A percentile compares a stretch with the other conserved stretches of the same genome.
phyloP scores from a whole-genome alignment of 1,140 invertebrate genomes.

The Drosophila ficusphila region DNA sequence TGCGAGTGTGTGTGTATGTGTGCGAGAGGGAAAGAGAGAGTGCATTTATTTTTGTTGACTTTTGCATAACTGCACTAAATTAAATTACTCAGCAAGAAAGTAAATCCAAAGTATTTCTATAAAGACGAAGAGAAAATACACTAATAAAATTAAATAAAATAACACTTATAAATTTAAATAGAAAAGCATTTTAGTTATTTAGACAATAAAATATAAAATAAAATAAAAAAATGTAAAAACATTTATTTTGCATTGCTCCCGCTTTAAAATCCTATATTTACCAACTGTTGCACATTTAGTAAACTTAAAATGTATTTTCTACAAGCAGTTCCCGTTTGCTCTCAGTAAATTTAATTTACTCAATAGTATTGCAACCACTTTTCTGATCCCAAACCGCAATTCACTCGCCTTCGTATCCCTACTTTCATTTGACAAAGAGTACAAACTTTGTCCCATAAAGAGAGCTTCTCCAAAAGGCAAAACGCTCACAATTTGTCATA shows the following conservation, averaged over 20 bases:
- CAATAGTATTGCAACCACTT: background rate
- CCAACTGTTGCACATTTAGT: too few species aligned
- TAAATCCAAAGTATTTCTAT: background rate
- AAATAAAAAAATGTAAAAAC: background rate
- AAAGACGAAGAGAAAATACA: slow-evolving; percentile 4
- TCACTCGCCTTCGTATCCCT: background rate
- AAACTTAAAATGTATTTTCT: too few species aligned
- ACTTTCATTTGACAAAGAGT: slow-evolving; percentile 28
- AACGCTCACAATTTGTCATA: slow-evolving; percentile 59
- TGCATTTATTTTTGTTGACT: slow-evolving; percentile 65
- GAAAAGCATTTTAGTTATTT: too few species aligned
- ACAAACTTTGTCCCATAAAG: slow-evolving; percentile 39
- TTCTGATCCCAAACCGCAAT: background rate
- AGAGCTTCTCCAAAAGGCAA: slow-evolving; percentile 28
- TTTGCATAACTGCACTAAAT: slow-evolving; percentile 69
- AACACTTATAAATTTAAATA: background rate
- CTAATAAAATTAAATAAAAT: background rate
- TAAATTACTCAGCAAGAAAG: slow-evolving; percentile 68
- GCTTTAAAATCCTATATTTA: too few species aligned
- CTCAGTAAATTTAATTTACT: background rate
- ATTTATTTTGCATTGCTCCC: too few species aligned
- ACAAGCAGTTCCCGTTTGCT: too few species aligned
- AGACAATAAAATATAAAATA: background rate
- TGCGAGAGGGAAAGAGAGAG: slow-evolving; percentile 8
- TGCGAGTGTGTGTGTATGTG: background rate